Base-by-base conservation (phyloP, 2,113 vertebrate genomes). In the Nothobranchius kuhntae region DNA sequence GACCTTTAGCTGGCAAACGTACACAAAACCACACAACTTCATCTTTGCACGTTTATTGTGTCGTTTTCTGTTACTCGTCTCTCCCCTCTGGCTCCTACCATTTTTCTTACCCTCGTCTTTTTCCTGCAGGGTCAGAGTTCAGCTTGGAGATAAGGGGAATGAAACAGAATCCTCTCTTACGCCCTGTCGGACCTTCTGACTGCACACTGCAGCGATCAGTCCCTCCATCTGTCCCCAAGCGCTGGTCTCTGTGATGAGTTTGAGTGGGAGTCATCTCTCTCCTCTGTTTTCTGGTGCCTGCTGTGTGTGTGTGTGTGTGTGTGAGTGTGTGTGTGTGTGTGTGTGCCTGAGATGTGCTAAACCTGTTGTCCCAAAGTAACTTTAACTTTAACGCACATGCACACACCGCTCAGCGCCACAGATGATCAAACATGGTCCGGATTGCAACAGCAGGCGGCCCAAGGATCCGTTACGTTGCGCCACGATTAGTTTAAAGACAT, bases 111-210 rank as follows among this genome's bases (percentile, higher is more conserved):
- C 52, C 71, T 85, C 87, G 75, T 88, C 73, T 88, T 81, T 84
- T 59, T 71, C 52, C 62, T 47, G 76, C 42, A 11, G 61, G 85
- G 89, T 91, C 87, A 87, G 72, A 89, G 91, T 84, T 91, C 89
- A 87, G 74, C 45, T 15, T 8, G 51, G 71, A 80, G 89, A 90
- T 89, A 87, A 89, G 84, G 74, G 86, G 84, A 87, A 71, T 87
- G 88, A 89, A 89, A 84, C 79, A 72, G 79, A 77, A 85, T 82
- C 73, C 73, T 82, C 77, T 71, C 65, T 64, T 69, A 62, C 78
- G 78, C 71, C 78, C 80, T 70, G 84, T 82, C 79, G 64, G 71
- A 73, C 80, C 81, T 73, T 80, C 85, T 75, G 75, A 87, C 73
- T 73, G 48, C 61, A 77, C 76, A 73, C 71, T 59, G 85, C 55